phyloP scores from a whole-genome alignment of 1,140 invertebrate genomes.

The Eriocheir sinensis region DNA sequence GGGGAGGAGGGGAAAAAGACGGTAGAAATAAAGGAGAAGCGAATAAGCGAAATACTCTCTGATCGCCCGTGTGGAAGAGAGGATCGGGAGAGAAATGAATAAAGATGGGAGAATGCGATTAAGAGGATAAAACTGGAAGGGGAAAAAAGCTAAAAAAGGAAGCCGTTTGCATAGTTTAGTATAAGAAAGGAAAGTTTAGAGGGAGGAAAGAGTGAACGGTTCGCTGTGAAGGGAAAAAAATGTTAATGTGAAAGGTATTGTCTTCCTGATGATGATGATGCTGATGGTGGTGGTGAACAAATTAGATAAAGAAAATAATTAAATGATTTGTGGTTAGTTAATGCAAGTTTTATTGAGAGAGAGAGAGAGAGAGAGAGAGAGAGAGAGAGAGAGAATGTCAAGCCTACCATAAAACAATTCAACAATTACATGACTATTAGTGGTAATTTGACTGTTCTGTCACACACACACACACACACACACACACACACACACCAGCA shows the following conservation, averaged over 20 bases:
- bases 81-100: background rate
- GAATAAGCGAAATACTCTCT: background rate
- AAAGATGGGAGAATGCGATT: constrained; percentile 5
- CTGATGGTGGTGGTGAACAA: background rate
- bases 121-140: constrained; percentile 11
- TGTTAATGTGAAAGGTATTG: background rate
- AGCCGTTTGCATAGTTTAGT: constrained; percentile 24
- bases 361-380: constrained; percentile 14
- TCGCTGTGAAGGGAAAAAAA: background rate
- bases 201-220: background rate
- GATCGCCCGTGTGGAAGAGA: constrained; percentile 11
- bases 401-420: too few relatives aligned
- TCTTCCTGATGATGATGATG: background rate
- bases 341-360: too few relatives aligned
- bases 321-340: too few relatives aligned
- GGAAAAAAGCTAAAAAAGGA: background rate
- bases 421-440: too few relatives aligned
- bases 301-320: too few relatives aligned
- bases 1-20: constrained; percentile 8
- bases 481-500: constrained; percentile 22
- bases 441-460: too few relatives aligned
- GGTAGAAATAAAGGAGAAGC: background rate
- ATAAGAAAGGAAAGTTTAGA: background rate
- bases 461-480: constrained; percentile 48
- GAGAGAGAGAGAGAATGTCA: constrained; percentile 4